Base-by-base conservation (phyloP, 2,888 invertebrate genomes). In the Apamea epomidion region DNA sequence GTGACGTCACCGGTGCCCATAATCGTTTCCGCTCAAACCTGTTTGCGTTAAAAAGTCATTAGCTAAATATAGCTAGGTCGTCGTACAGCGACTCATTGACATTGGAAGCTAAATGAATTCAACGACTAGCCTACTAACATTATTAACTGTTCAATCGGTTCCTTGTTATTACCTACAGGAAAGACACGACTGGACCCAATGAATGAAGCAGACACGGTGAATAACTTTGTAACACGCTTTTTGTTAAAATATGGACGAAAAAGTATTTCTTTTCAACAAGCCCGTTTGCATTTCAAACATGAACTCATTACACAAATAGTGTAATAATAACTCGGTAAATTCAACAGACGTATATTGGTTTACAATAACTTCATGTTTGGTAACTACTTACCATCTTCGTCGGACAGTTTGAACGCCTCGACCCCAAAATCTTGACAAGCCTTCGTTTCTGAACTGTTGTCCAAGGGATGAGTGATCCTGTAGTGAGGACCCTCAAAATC, bases 401-500 rank as follows among this genome's bases (percentile, higher is more conserved):
- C 96, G 0, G 97, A 97, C 29, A 97, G 86, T 87, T 96, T 96
- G 82, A 97, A 96, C 1, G 95, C 96, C 75, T 97, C 96, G 16
- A 96, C 96, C 0, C 97, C 97, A 85, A 96, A 97, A 84, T 97
- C 97, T 80, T 95, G 96, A 62, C 88, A 90, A 0, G 91, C 90
- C 89, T 94, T 95, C 71, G 93, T 94, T 86, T 96, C 96, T 1
- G 95, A 95, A 83, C 95, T 95, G 83, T 93, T 94, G 74, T 95
- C 95, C 62, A 96, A 85, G 1, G 93, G 94, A 86, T 94, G 94
- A 74, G 93, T 95, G 84, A 93, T 93, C 76, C 95, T 93, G 85
- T 96, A 95, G 74, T 95, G 95, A 64, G 95, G 95, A 0, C 96
- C 95, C 85, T 96, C 96, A 80, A 96, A 96, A 74, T 97, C 96